A percentile compares a stretch with the other conserved stretches of the same genome.
Conservation (phyloP, 2,797 vertebrate genomes). For the Rhadinocentrus ornatus region DNA sequence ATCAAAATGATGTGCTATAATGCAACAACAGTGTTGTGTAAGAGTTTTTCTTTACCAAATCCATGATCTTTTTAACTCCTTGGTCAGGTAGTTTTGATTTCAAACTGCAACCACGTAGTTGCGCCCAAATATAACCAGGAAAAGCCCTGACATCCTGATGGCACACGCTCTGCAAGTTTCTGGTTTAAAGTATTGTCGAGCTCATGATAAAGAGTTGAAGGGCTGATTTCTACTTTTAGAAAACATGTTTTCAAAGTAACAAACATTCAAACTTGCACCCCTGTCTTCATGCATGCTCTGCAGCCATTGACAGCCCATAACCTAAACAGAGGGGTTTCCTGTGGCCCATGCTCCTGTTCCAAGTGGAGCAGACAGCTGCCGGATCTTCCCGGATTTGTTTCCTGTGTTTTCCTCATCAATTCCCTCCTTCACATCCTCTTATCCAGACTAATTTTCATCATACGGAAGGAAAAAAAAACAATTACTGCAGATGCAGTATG, state of each 20-base stretch:
- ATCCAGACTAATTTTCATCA: slow-evolving; percentile 20
- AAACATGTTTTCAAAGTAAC: not conserved
- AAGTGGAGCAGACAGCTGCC: slow-evolving; percentile 58
- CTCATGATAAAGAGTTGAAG: too few relatives aligned
- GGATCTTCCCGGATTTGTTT: slow-evolving; percentile 67
- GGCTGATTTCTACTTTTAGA: not conserved
- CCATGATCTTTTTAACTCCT: not conserved
- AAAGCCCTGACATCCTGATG: too few relatives aligned
- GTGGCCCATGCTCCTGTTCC: slow-evolving; percentile 39
- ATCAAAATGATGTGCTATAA: not conserved
- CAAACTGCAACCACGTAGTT: too few relatives aligned
- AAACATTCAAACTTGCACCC: slow-evolving; percentile 2
- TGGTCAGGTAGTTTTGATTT: too few relatives aligned
- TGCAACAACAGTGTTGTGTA: not conserved
- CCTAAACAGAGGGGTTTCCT: slow-evolving; percentile 52
- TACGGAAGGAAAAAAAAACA: slow-evolving; percentile 12
- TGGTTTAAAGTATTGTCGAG: not conserved
- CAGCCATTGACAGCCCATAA: slow-evolving; percentile 19
- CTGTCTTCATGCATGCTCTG: slow-evolving; percentile 16
- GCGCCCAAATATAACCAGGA: too few relatives aligned
- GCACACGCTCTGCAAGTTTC: not conserved
- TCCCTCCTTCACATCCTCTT: slow-evolving; percentile 13
- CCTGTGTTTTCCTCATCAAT: slow-evolving; percentile 57
- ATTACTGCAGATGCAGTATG: slow-evolving; percentile 8
- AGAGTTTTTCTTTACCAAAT: not conserved